Evolutionary conservation across 30 jellyfish, hydroid and myxozoan genomes (phyloP).

Genomic region (Hydractinia echinata): DNA sequence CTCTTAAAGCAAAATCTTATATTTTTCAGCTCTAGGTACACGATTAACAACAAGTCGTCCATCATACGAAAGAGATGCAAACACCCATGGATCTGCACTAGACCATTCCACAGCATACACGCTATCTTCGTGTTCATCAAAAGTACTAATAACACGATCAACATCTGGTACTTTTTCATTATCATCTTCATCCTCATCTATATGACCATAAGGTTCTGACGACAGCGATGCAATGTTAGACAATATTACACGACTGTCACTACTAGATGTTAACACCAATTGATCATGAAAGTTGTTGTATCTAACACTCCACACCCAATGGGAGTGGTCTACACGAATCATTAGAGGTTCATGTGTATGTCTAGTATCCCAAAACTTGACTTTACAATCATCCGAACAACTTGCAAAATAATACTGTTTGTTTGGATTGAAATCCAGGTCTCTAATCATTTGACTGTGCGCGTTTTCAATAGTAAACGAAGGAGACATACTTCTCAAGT

Average conservation of each 20-base stretch:
- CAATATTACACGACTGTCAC: slow-evolving; percentile 93
- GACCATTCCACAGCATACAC: slow-evolving; percentile 99
- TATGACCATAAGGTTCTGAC: slow-evolving; percentile 95
- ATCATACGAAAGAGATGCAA: slow-evolving; percentile 93
- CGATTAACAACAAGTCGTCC: slow-evolving; percentile 91
- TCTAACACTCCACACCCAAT: slow-evolving; percentile 99
- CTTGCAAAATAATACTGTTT: slow-evolving; percentile 78
- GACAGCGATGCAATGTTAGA: slow-evolving; percentile 84
- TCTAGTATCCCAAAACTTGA: slow-evolving; percentile 92
- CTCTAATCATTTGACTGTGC: slow-evolving; percentile 89
- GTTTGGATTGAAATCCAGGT: slow-evolving; percentile 89
- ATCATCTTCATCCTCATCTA: slow-evolving; percentile 89
- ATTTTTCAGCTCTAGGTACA: slow-evolving; percentile 95
- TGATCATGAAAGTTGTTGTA: slow-evolving; percentile 95
- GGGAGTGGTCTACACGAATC: slow-evolving; percentile 92
- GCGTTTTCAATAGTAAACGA: slow-evolving; percentile 69
- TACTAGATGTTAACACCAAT: slow-evolving; percentile 84
- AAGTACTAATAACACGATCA: slow-evolving; percentile 67
- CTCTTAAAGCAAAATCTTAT: slow-evolving; percentile 61
- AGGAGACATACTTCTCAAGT: slow-evolving; percentile 54
- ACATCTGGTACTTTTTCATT: slow-evolving; percentile 62
- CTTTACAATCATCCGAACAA: slow-evolving; percentile 96
- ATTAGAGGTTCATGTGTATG: slow-evolving; percentile 61
- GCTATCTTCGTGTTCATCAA: slow-evolving; percentile 97
- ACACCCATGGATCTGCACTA: slow-evolving; percentile 96